phyloP scores from a whole-genome alignment of 2,797 vertebrate species.

The Rhabdomys pumilio region DNA sequence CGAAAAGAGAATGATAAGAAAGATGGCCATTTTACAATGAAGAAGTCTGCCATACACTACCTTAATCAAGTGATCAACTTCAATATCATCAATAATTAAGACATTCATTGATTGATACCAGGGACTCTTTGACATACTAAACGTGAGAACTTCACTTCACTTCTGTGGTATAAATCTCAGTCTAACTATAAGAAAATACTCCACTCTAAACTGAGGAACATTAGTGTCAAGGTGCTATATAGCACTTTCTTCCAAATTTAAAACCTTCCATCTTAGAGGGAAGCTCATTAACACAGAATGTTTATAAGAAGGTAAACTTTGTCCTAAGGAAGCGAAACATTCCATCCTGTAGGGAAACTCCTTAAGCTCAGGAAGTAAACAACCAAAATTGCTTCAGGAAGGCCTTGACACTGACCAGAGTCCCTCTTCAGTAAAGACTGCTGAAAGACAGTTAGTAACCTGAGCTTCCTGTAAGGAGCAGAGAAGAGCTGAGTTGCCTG shows the following conservation, averaged over 20 bases:
- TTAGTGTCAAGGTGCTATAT: background rate
- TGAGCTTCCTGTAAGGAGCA: background rate
- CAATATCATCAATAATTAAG: conserved; percentile 1
- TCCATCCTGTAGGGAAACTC: background rate
- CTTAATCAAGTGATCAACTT: background rate
- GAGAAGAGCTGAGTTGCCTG: background rate
- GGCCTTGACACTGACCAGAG: background rate
- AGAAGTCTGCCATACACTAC: conserved; percentile 30
- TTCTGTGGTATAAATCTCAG: conserved; percentile 44
- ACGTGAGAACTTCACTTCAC: conserved; percentile 30
- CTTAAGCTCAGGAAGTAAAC: background rate
- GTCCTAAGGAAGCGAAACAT: background rate
- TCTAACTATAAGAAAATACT: conserved; percentile 44
- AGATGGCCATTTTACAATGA: conserved; percentile 4
- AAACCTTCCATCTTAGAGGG: background rate
- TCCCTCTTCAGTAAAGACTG: background rate
- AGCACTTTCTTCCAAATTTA: background rate
- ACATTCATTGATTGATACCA: background rate
- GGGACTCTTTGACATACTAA: conserved; percentile 18
- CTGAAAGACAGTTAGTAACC: background rate
- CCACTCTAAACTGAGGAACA: background rate
- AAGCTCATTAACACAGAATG: background rate
- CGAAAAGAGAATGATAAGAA: conserved; percentile 23
- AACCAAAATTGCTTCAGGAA: background rate
- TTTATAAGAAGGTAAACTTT: background rate